Percentiles rank a stretch among this genome's conserved stretches.
Evolutionary conservation across 2,888 invertebrate species (phyloP).

Genomic region (Pecten maximus): DNA sequence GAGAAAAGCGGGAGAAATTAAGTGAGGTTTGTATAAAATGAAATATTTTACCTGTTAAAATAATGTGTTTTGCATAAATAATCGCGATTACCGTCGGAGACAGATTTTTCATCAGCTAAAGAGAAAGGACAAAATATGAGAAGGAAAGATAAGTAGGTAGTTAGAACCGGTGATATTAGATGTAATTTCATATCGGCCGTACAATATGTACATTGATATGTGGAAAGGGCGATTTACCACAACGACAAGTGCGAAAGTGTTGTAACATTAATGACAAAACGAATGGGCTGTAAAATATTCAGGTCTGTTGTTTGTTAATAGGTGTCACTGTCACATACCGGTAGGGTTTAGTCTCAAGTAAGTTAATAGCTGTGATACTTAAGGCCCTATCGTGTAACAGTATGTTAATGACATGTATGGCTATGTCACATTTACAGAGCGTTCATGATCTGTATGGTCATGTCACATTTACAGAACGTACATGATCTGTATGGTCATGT

Average conservation of each 20-base stretch:
- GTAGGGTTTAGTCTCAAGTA: too few relatives aligned
- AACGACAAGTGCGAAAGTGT: not conserved
- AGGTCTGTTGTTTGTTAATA: not conserved
- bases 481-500: not conserved
- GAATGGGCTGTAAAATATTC: not conserved
- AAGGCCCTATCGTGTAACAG: too few relatives aligned
- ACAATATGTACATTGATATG: not conserved
- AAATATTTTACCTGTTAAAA: not conserved
- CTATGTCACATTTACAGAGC: too few relatives aligned
- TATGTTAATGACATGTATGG: too few relatives aligned
- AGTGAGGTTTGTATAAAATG: not conserved
- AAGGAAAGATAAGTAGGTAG: conserved; percentile 9
- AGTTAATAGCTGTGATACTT: too few relatives aligned
- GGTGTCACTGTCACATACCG: not conserved
- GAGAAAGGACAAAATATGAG: conserved; percentile 19
- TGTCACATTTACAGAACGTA: not conserved
- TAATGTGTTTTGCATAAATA: conserved; percentile 11
- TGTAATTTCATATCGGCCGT: not conserved
- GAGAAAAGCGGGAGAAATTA: not conserved
- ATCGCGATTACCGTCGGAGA: not conserved
- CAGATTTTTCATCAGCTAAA: conserved; percentile 5
- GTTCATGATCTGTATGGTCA: not conserved
- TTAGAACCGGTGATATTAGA: not conserved
- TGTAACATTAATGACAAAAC: conserved; percentile 22
- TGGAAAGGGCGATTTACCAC: not conserved